These are phyloP conservation scores for Polymixis lichenea DNA, from an alignment of 2,888 invertebrate species.

Conservation along the genomic window DNA sequence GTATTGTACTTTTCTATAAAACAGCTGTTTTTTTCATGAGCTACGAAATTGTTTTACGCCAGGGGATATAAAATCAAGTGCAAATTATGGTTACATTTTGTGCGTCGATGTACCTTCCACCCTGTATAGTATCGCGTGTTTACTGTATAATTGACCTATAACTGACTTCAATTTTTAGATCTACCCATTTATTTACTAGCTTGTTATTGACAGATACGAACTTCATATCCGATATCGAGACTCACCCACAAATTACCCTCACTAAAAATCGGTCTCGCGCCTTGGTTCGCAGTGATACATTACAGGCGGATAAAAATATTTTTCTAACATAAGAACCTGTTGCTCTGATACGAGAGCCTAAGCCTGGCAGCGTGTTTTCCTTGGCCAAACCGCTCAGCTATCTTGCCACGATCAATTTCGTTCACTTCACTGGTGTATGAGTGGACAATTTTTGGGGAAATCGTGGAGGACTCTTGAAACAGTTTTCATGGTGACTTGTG, in stretches of 20 bases:
- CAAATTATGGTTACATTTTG: too few species aligned
- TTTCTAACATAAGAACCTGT: slow-evolving; percentile 85
- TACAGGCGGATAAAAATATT: slow-evolving; percentile 86
- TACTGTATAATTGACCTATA: too few species aligned
- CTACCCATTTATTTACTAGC: neutral
- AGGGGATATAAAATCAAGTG: too few species aligned
- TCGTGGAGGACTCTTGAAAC: slow-evolving; percentile 33
- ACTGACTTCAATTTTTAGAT: slow-evolving; percentile 48
- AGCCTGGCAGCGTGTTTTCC: slow-evolving; percentile 73
- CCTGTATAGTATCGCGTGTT: neutral
- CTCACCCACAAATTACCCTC: slow-evolving; percentile 71
- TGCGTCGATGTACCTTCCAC: too few species aligned
- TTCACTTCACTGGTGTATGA: slow-evolving; percentile 62
- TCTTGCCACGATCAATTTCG: slow-evolving; percentile 68
- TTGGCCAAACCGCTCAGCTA: slow-evolving; percentile 67
- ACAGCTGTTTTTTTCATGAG: too few species aligned
- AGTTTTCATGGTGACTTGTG: slow-evolving; percentile 45
- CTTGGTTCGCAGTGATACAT: slow-evolving; percentile 84
- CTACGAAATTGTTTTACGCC: too few species aligned
- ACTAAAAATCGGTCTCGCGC: slow-evolving; percentile 74
- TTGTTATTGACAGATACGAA: slow-evolving; percentile 6
- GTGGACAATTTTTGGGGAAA: slow-evolving; percentile 57
- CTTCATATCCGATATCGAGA: slow-evolving; percentile 76
- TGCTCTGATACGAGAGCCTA: slow-evolving; percentile 79
- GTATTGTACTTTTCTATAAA: too few species aligned